Percentiles rank a stretch among this genome's conserved stretches.
phyloP scores from a whole-genome alignment of 1,140 invertebrate species.

The Orussus abietinus region DNA sequence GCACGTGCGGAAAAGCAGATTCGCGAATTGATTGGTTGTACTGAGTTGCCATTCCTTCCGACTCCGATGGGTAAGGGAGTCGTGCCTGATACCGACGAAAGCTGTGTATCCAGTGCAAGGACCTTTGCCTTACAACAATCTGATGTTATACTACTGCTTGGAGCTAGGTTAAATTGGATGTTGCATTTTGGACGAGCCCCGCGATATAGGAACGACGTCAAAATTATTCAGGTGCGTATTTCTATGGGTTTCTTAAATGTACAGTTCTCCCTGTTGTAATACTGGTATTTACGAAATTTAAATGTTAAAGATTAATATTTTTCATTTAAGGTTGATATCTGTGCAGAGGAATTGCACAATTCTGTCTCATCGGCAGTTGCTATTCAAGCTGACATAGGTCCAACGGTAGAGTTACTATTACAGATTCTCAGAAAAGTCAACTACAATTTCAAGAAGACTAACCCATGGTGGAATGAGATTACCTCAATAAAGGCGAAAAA shows the following conservation, averaged over 20 bases:
- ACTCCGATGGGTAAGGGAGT: slow-evolving; percentile 98
- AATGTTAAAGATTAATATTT: slow-evolving; percentile 11
- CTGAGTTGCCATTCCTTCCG: slow-evolving; percentile 82
- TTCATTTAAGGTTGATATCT: slow-evolving; percentile 80
- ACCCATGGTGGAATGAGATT: slow-evolving; percentile 61
- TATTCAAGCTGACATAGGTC: slow-evolving; percentile 76
- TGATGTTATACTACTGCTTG: slow-evolving; percentile 84
- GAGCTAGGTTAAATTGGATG: slow-evolving; percentile 95
- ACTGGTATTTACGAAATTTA: slow-evolving; percentile 1
- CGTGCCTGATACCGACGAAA: slow-evolving; percentile 72
- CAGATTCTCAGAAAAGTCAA: slow-evolving; percentile 31
- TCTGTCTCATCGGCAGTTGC: slow-evolving; percentile 71
- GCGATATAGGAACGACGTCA: slow-evolving; percentile 75
- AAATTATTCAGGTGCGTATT: slow-evolving; percentile 77
- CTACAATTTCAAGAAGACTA: slow-evolving; percentile 46
- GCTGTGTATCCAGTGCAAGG: slow-evolving; percentile 80
- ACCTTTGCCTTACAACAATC: slow-evolving; percentile 81
- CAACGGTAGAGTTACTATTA: slow-evolving; percentile 62
- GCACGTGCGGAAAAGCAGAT: slow-evolving; percentile 70
- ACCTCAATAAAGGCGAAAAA: slow-evolving; percentile 57
- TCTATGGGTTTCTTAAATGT: slow-evolving; percentile 7
- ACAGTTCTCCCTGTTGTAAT: too few relatives aligned
- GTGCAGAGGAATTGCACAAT: slow-evolving; percentile 88
- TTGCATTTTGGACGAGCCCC: slow-evolving; percentile 92
- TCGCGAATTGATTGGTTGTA: slow-evolving; percentile 64